Percentiles rank a stretch among this genome's conserved stretches.
Conservation (phyloP, 2,113 vertebrate species). For the Mungos mungo region DNA sequence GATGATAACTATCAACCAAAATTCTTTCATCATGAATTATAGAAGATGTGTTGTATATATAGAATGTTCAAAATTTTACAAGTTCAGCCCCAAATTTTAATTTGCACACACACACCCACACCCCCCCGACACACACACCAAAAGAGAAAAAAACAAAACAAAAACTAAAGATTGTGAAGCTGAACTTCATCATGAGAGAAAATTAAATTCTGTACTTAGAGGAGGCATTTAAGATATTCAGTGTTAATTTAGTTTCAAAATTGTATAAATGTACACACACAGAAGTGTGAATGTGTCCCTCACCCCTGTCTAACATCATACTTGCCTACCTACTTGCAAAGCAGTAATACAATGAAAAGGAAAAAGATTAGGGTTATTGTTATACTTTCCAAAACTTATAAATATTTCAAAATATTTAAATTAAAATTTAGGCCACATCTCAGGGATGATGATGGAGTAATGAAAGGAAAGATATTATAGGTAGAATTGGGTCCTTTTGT, state of each 20-base stretch:
- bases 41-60: background rate
- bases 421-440: background rate
- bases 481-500: background rate
- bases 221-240: background rate
- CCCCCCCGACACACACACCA: no score
- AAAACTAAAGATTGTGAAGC: background rate
- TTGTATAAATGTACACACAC: background rate
- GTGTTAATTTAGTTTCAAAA: background rate
- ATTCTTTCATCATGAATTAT: background rate
- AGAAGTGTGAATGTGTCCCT: rapidly evolving
- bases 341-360: background rate
- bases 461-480: background rate
- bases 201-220: background rate
- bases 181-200: background rate
- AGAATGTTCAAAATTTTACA: background rate
- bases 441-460: background rate
- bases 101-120: no score
- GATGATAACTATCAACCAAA: background rate
- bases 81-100: background rate
- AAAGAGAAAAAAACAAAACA: background rate
- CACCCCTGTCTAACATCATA: background rate
- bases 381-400: background rate
- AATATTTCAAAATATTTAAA: constrained; percentile 28
- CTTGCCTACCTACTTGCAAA: background rate
- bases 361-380: background rate